Evolutionary conservation across 2,888 invertebrate species (phyloP).

Genomic region (Psococerastis gibbosa): DNA sequence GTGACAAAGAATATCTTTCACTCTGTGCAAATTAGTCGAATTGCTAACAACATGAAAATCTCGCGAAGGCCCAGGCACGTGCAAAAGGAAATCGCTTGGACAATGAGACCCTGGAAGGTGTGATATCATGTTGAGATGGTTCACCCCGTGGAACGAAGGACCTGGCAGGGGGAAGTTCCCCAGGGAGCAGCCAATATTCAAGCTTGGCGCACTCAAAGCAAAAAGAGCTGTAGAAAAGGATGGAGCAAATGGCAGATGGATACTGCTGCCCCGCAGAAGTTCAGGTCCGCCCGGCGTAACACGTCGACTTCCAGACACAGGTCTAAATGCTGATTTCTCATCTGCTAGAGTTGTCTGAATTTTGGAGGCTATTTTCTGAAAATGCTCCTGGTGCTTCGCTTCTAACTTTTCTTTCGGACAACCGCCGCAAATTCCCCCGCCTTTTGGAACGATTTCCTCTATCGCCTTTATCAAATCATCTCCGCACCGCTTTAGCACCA

Average conservation of each 20-base stretch:
- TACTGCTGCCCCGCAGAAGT: neutral
- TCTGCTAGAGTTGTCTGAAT: neutral
- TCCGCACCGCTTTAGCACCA: slow-evolving; percentile 81
- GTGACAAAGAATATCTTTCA: neutral
- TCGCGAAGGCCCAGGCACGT: neutral
- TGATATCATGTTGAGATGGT: slow-evolving; percentile 4
- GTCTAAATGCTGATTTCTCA: slow-evolving; percentile 2
- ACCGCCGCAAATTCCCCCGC: neutral
- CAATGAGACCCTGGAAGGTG: neutral
- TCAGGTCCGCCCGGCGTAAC: neutral
- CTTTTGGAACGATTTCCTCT: slow-evolving; percentile 46
- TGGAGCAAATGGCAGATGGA: slow-evolving; percentile 1
- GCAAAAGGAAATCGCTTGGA: slow-evolving; percentile 5
- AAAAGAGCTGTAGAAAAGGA: slow-evolving; percentile 6
- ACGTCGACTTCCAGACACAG: neutral
- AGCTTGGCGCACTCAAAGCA: neutral
- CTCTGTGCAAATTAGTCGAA: neutral
- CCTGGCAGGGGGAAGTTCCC: slow-evolving; percentile 1
- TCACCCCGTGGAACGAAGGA: slow-evolving; percentile 1
- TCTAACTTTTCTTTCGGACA: neutral
- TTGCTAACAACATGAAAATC: neutral
- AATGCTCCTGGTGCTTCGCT: neutral
- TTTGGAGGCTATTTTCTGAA: neutral
- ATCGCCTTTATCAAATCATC: slow-evolving; percentile 80
- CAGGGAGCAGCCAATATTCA: slow-evolving; percentile 3